Conservation (phyloP, 2,113 vertebrate genomes). For the Periophthalmus modestus region DNA sequence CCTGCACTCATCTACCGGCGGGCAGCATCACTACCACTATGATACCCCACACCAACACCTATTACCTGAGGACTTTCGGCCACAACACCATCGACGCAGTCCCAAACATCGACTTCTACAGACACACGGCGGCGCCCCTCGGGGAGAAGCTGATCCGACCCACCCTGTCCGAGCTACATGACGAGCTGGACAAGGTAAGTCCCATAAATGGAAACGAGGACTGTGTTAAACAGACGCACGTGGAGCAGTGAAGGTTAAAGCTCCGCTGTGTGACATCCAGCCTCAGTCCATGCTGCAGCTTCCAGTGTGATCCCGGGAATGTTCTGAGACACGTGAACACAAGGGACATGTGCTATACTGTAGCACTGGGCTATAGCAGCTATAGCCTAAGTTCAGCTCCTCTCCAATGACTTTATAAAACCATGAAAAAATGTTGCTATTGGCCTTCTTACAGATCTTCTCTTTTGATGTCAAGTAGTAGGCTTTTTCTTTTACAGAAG, state of each 20-base stretch:
- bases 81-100: slow-evolving; percentile 99
- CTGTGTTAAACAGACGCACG: not conserved
- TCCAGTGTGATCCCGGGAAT: not conserved
- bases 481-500: not conserved
- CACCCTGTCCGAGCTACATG: slow-evolving; percentile 95
- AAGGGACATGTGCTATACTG: slow-evolving; percentile 2
- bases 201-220: not conserved
- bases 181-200: slow-evolving; percentile 96
- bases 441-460: not conserved
- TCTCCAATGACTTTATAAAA: not conserved
- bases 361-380: too few species aligned
- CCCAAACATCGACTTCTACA: slow-evolving; percentile 96
- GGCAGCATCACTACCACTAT: slow-evolving; percentile 92
- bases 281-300: not conserved
- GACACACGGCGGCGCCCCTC: slow-evolving; percentile 90
- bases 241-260: too few species aligned
- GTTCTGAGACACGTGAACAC: not conserved
- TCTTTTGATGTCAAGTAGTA: not conserved
- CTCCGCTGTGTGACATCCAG: too few species aligned
- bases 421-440: not conserved
- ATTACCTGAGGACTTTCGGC: slow-evolving; percentile 96
- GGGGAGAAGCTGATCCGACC: slow-evolving; percentile 95
- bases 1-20: slow-evolving; percentile 88
- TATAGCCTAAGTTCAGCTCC: not conserved
- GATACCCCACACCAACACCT: slow-evolving; percentile 98